phyloP scores from a whole-genome alignment of 2,113 vertebrate species.

The Orthonyx spaldingii region DNA sequence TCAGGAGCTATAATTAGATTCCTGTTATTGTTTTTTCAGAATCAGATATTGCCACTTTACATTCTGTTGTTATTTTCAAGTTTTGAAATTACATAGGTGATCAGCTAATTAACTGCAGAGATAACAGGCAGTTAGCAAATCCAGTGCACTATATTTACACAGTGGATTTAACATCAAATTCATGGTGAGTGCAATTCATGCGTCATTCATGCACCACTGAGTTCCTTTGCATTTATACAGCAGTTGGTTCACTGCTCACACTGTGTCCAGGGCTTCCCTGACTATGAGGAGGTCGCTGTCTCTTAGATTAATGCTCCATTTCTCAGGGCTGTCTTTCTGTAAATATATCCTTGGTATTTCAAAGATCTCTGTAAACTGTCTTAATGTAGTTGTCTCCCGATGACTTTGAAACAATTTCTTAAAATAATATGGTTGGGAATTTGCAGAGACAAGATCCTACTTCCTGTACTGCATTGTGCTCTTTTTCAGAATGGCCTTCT shows the following conservation, averaged over 20 bases:
- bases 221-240: not conserved
- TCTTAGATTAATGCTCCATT: not conserved
- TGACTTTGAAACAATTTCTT: not conserved
- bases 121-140: not conserved
- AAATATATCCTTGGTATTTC: not conserved
- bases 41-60: not conserved
- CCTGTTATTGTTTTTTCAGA: not conserved
- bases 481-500: not conserved
- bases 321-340: not conserved
- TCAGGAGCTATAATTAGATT: not conserved
- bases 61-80: not conserved
- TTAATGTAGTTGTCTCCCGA: not conserved
- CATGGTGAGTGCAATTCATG: not conserved
- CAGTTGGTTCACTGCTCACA: not conserved
- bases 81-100: not conserved
- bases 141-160: not conserved
- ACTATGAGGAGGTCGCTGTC: accelerated
- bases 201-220: not conserved
- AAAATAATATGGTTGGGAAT: not conserved
- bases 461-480: not conserved
- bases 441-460: not conserved
- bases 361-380: not conserved
- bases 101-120: not conserved
- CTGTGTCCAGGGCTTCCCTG: not conserved
- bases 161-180: not conserved